Base-by-base conservation (phyloP, 1,140 invertebrate species). In the Pollicipes pollicipes region DNA sequence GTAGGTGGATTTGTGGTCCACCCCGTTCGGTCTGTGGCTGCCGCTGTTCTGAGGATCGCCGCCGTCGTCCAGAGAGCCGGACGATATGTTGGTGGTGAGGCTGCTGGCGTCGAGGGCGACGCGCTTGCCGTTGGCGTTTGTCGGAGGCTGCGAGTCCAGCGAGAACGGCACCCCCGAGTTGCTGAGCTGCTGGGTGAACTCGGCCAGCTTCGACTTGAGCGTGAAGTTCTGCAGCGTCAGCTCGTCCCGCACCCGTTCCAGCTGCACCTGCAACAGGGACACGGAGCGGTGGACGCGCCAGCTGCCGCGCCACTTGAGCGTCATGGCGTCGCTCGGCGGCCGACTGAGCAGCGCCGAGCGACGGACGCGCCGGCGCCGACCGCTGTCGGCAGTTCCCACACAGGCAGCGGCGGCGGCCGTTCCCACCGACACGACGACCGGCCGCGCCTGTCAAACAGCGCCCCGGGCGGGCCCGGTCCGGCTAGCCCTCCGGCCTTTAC, bases 221-320 rank as follows among this genome's bases (percentile, higher is more conserved):
- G 75, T 78, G 73, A 73, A 79, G 74, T 76, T 78, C 75, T 76
- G 78, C 70, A 77, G 72, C 70, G 75, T 80, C 72, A 75, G 73
- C 74, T 78, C 76, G 69, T 81, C 77, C 29, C 79, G 73, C 21
- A 77, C 77, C 70, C 77, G 76, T 70, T 81, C 77, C 63, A 77
- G 73, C 69, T 78, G 77, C 58, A 77, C 75, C 77, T 78, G 73
- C 31, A 68, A 70, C 45, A 70, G 21, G 6, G 21, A 2, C 10
- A 10, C 45, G 10, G 45, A 21, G 6, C 45, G 21, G 45, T 58
- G 21, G 45, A 24, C 24, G 45, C 24, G 32, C 32, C 32, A 35
- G 32, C 32, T 35, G 45, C 13, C 45, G 6, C 13, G 45, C 45
- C 8, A 3, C 45, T 2, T 21, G 13, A 10, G 8, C 10, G 45